These are phyloP conservation scores for Aplysina aerophoba DNA, from an alignment of 37 sponge, comb jelly and placozoan genomes.

Conservation along the genomic window DNA sequence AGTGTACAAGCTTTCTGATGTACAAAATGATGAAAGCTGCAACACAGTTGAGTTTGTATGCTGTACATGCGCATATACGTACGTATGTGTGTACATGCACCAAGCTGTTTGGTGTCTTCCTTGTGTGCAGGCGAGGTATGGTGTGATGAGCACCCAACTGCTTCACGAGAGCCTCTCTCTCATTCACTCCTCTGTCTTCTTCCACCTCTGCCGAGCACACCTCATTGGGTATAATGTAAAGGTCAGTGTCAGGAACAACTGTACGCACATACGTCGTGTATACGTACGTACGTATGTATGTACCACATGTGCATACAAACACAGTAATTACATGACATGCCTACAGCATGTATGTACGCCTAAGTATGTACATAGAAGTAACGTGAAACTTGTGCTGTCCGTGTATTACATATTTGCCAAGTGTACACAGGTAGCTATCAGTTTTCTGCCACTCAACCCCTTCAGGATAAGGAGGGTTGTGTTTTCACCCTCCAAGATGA, in stretches of 20 bases:
- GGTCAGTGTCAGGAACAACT: neutral
- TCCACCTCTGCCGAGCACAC: conserved; percentile 96
- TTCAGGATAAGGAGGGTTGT: conserved; percentile 75
- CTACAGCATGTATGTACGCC: too few relatives aligned
- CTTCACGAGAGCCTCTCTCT: conserved; percentile 84
- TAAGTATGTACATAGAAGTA: too few relatives aligned
- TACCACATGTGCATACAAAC: too few relatives aligned
- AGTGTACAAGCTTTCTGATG: too few relatives aligned
- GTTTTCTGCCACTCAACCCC: neutral
- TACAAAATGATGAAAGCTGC: too few relatives aligned
- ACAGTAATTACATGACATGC: too few relatives aligned
- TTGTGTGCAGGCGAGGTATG: conserved; percentile 50
- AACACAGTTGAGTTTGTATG: too few relatives aligned
- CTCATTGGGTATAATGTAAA: conserved; percentile 84
- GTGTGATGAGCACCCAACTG: conserved; percentile 74
- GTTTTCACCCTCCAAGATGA: conserved; percentile 84
- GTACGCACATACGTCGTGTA: too few relatives aligned
- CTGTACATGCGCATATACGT: too few relatives aligned
- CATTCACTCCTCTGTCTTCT: conserved; percentile 86
- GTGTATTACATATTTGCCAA: neutral
- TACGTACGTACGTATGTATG: too few relatives aligned
- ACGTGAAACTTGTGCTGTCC: too few relatives aligned
- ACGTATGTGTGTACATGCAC: neutral
- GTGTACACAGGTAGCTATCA: neutral
- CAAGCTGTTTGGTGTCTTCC: neutral